Conservation (phyloP, 2,113 vertebrate species). For the Oryzias melastigma region DNA sequence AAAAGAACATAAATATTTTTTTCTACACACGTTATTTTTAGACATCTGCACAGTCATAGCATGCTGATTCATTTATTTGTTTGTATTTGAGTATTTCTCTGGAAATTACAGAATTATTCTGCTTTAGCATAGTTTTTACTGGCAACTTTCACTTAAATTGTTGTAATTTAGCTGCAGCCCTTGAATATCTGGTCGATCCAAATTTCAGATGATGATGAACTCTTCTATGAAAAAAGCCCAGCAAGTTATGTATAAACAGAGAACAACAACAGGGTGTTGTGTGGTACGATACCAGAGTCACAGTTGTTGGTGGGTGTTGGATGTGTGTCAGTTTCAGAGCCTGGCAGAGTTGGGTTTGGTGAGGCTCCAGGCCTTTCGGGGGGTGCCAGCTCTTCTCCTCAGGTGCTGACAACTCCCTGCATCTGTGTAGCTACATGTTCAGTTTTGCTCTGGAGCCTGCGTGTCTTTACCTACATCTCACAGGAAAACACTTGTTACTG, state of each 20-base stretch:
- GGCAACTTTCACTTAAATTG: too few relatives aligned
- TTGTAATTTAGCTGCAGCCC: too few relatives aligned
- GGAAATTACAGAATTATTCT: too few relatives aligned
- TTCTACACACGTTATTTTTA: slow-evolving; percentile 13
- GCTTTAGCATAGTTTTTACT: too few relatives aligned
- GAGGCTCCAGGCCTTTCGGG: slow-evolving; percentile 59
- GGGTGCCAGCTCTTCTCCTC: slow-evolving; percentile 68
- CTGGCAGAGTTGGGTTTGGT: slow-evolving; percentile 61
- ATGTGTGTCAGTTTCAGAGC: slow-evolving; percentile 52
- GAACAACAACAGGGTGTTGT: slow-evolving; percentile 28
- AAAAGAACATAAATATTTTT: slow-evolving; percentile 38
- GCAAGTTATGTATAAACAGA: slow-evolving; percentile 15
- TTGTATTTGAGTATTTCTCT: too few relatives aligned
- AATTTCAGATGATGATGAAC: slow-evolving; percentile 4
- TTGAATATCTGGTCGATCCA: slow-evolving; percentile 3
- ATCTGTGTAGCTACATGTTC: slow-evolving; percentile 74
- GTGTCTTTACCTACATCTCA: slow-evolving; percentile 66
- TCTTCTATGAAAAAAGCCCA: background rate
- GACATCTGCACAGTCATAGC: background rate
- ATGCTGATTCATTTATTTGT: too few relatives aligned
- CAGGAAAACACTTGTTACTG: slow-evolving; percentile 45
- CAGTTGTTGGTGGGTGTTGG: slow-evolving; percentile 19
- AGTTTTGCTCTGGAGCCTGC: slow-evolving; percentile 72
- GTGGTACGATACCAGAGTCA: slow-evolving; percentile 15
- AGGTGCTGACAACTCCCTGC: slow-evolving; percentile 71